phyloP scores from a whole-genome alignment of 2,797 vertebrate species.

The Bradypodion ventrale region DNA sequence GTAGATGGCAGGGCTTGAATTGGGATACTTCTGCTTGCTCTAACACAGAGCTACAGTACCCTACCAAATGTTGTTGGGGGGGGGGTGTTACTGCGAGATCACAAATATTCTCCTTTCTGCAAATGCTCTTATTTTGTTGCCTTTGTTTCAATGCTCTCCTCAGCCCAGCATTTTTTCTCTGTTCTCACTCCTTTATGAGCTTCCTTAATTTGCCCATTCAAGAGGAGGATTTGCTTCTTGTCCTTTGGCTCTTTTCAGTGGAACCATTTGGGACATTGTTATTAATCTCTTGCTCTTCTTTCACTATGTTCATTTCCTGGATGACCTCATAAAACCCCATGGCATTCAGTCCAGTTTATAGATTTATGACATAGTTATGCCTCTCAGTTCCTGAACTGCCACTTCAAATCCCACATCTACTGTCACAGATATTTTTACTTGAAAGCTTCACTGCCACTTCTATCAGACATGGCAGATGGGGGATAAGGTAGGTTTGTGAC shows the following conservation, averaged over 20 bases:
- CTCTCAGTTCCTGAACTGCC: background rate
- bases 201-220: background rate
- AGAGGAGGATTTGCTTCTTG: background rate
- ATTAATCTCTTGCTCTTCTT: background rate
- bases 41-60: background rate
- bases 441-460: background rate
- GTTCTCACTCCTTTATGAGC: background rate
- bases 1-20: background rate
- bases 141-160: background rate
- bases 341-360: background rate
- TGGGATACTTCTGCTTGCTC: background rate
- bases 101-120: background rate
- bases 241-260: background rate
- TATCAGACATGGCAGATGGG: background rate
- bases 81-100: background rate
- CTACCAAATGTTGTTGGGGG: background rate
- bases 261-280: background rate
- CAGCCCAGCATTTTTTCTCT: background rate
- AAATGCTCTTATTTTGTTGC: background rate
- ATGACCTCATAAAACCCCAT: background rate
- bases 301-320: background rate
- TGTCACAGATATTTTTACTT: background rate
- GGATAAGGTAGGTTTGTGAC: background rate
- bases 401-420: background rate
- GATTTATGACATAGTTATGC: background rate